These are phyloP conservation scores for Tokudaia tokunoshimensis DNA, from an alignment of 2,797 vertebrate genomes.

Conservation along the genomic window DNA sequence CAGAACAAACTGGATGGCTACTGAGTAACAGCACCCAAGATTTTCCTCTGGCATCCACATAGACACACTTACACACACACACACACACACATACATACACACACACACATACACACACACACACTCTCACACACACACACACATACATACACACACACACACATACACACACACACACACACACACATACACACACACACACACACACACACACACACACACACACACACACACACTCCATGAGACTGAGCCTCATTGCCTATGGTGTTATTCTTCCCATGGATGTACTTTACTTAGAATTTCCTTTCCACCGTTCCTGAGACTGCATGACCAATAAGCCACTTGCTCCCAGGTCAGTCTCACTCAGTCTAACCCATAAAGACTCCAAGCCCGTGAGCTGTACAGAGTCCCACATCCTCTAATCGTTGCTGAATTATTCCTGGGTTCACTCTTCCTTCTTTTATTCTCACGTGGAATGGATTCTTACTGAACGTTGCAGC, in stretches of 20 bases:
- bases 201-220: too few relatives aligned
- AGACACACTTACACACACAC: not conserved
- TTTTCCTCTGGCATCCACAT: not conserved
- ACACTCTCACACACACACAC: too few relatives aligned
- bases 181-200: too few relatives aligned
- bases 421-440: not conserved
- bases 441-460: not conserved
- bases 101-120: too few relatives aligned
- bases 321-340: not conserved
- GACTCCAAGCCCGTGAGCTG: not conserved
- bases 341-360: not conserved
- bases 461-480: not conserved
- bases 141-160: too few relatives aligned
- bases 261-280: not conserved
- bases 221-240: not conserved
- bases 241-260: not conserved
- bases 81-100: too few relatives aligned
- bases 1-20: not conserved
- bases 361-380: not conserved
- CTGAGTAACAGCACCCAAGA: not conserved
- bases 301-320: not conserved
- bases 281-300: not conserved
- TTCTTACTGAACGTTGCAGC: not conserved
- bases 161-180: too few relatives aligned
- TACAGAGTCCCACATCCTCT: not conserved